phyloP scores from a whole-genome alignment of 2,113 vertebrate genomes.

The Penelope pileata region DNA sequence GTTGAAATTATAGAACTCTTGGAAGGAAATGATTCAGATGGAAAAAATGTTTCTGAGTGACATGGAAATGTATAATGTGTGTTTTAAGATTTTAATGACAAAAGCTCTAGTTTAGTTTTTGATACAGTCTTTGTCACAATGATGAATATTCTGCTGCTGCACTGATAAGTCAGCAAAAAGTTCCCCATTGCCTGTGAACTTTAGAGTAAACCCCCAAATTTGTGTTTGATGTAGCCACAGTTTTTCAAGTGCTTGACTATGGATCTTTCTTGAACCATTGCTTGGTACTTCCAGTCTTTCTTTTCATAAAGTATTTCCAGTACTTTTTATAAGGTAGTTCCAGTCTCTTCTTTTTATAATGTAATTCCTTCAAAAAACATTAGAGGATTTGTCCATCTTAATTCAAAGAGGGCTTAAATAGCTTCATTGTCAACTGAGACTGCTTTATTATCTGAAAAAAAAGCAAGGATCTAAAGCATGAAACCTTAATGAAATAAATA shows the following conservation, averaged over 20 bases:
- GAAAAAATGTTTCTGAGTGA: background rate
- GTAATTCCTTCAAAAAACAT: slow-evolving; percentile 19
- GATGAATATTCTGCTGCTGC: background rate
- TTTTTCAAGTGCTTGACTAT: background rate
- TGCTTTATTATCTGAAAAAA: slow-evolving; percentile 60
- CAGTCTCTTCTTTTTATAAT: slow-evolving; percentile 6
- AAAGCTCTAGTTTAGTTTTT: background rate
- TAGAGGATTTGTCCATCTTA: slow-evolving; percentile 49
- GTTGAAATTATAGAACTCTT: background rate
- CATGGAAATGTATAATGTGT: background rate
- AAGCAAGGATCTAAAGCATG: slow-evolving; percentile 7
- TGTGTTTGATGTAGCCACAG: background rate
- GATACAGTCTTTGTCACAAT: background rate
- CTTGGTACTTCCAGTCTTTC: background rate
- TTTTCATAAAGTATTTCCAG: slow-evolving; percentile 11
- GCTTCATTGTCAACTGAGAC: slow-evolving; percentile 26
- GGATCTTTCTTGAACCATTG: background rate
- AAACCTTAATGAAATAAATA: slow-evolving; percentile 73
- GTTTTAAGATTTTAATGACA: background rate
- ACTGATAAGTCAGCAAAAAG: background rate
- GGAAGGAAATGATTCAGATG: background rate
- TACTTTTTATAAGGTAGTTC: no score
- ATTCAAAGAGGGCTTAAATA: slow-evolving; percentile 45
- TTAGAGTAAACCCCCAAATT: background rate
- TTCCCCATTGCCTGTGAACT: background rate